Evolutionary conservation across 2,113 vertebrate genomes (phyloP).

Genomic region (Accipiter virgatus): DNA sequence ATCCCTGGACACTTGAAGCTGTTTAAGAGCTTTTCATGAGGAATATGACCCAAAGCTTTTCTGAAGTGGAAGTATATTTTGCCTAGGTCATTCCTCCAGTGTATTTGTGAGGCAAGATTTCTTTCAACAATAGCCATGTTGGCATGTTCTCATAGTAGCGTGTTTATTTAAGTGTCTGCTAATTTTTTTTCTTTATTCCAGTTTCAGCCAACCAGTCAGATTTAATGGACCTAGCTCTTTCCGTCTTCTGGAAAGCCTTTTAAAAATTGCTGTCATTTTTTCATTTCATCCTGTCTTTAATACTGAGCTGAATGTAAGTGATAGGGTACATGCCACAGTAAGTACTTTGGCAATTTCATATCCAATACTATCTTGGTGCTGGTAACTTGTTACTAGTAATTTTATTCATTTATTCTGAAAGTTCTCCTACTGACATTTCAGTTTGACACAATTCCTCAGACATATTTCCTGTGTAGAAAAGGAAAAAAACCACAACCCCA

Average conservation of each 20-base stretch:
- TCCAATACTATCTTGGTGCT: background rate
- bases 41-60: background rate
- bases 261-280: slow-evolving; percentile 8
- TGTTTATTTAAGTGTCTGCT: background rate
- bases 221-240: background rate
- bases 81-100: background rate
- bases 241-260: background rate
- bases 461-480: background rate
- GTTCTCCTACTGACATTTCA: slow-evolving; percentile 28
- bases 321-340: background rate
- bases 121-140: background rate
- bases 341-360: slow-evolving; percentile 16
- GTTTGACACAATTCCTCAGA: slow-evolving; percentile 29
- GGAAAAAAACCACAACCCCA: background rate
- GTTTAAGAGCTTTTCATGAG: background rate
- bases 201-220: background rate
- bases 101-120: background rate
- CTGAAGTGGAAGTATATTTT: background rate
- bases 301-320: background rate
- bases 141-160: accelerated
- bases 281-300: background rate
- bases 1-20: background rate
- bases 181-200: background rate
- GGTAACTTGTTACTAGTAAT: slow-evolving; percentile 42
- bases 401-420: slow-evolving; percentile 64